Conservation (phyloP, 2,888 invertebrate genomes). For the Thera obeliscata region DNA sequence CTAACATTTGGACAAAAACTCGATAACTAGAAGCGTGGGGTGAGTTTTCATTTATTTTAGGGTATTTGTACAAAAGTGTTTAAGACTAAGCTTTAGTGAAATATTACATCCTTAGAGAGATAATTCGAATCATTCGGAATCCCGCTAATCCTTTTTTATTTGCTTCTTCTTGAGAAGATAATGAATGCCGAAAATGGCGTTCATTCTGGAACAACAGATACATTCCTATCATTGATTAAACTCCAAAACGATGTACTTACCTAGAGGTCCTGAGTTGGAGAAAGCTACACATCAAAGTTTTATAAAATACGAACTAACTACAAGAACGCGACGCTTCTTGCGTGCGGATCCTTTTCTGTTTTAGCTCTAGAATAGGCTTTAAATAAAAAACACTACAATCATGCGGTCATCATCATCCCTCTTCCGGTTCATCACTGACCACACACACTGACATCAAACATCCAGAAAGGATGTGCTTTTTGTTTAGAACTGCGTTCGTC, state of each 20-base stretch:
- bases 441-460: too few species aligned
- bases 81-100: slow-evolving; percentile 47
- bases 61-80: slow-evolving; percentile 50
- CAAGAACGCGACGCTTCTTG: too few species aligned
- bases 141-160: slow-evolving; percentile 57
- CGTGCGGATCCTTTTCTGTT: too few species aligned
- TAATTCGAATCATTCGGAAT: slow-evolving; percentile 31
- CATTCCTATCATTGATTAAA: slow-evolving; percentile 30
- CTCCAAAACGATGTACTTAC: slow-evolving; percentile 9
- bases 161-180: slow-evolving; percentile 69
- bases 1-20: slow-evolving; percentile 45
- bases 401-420: too few species aligned
- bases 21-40: slow-evolving; percentile 40
- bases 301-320: not conserved
- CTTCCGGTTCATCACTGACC: too few species aligned
- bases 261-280: slow-evolving; percentile 1
- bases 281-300: not conserved
- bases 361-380: too few species aligned
- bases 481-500: too few species aligned
- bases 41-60: slow-evolving; percentile 37
- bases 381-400: too few species aligned
- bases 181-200: slow-evolving; percentile 70
- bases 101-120: slow-evolving; percentile 39
- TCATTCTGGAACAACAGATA: slow-evolving; percentile 71
- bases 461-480: too few species aligned